These are phyloP conservation scores for Idaea biselata DNA, from an alignment of 2,888 invertebrate genomes.

Conservation along the genomic window DNA sequence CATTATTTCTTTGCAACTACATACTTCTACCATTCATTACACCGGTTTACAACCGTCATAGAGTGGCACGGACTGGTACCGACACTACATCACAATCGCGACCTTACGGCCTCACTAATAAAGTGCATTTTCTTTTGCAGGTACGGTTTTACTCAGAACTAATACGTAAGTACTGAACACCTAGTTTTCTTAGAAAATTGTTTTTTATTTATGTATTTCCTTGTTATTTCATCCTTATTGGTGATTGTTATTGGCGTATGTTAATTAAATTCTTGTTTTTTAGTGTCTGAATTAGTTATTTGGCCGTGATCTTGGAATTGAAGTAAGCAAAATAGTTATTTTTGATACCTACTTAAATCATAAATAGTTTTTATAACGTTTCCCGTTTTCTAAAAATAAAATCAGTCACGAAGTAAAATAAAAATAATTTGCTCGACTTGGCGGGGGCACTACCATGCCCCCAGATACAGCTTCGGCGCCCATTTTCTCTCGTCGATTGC, in stretches of 20 bases:
- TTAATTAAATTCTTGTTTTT: background rate
- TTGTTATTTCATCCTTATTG: background rate
- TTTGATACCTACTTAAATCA: background rate
- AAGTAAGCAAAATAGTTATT: background rate
- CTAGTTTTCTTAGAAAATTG: background rate
- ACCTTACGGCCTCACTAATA: conserved; percentile 16
- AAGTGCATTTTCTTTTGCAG: conserved; percentile 35
- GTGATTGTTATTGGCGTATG: background rate
- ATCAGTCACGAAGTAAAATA: too few relatives aligned
- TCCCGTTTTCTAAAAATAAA: too few relatives aligned
- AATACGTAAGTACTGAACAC: background rate
- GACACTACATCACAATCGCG: conserved; percentile 9
- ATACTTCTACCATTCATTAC: conserved; percentile 1
- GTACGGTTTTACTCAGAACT: conserved; percentile 32
- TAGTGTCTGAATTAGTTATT: background rate
- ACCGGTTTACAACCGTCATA: conserved; percentile 14
- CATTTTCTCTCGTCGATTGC: too few relatives aligned
- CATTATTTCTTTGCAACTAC: conserved; percentile 1
- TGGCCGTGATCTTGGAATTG: background rate
- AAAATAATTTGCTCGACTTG: too few relatives aligned
- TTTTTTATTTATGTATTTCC: background rate
- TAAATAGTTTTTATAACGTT: background rate
- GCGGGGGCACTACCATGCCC: too few relatives aligned
- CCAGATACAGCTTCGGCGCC: too few relatives aligned
- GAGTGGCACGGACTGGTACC: conserved; percentile 39